These are phyloP conservation scores for Acrocephalus arundinaceus DNA, from an alignment of 2,113 vertebrate species.

Conservation along the genomic window DNA sequence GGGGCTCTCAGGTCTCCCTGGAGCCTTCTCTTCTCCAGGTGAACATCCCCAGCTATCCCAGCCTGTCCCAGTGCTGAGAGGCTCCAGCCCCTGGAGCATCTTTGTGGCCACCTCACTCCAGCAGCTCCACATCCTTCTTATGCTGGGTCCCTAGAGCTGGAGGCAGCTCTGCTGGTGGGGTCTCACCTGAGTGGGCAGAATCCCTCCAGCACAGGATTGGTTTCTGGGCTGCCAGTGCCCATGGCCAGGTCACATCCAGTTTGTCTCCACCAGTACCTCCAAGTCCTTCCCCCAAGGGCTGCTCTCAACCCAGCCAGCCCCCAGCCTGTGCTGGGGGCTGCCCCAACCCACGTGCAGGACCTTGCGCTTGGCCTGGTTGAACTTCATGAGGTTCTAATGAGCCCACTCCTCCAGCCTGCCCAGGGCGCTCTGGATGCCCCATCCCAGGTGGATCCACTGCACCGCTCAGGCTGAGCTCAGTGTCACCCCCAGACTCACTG, in stretches of 20 bases:
- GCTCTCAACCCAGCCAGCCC: neutral
- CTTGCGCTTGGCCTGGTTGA: neutral
- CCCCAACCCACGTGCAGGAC: neutral
- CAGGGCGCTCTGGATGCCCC: neutral
- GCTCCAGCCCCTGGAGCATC: neutral
- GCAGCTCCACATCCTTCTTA: neutral
- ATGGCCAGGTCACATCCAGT: neutral
- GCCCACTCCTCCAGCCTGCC: neutral
- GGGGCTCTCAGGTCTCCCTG: neutral
- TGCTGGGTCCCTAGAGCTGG: neutral
- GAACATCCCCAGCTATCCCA: neutral
- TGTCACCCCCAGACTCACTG: neutral
- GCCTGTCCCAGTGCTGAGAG: neutral
- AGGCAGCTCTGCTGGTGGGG: neutral
- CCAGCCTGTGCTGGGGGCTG: neutral
- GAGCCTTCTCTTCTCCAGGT: neutral
- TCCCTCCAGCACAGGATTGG: neutral
- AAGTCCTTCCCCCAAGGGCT: neutral
- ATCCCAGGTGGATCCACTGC: neutral
- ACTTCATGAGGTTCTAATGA: neutral
- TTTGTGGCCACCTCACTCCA: rapidly evolving
- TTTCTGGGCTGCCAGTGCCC: neutral
- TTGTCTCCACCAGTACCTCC: neutral
- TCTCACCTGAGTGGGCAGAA: neutral
- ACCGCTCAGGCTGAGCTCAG: neutral